Evolutionary conservation across 37 sponge, comb jelly and placozoan species (phyloP).

Genomic region (Axinella damicornis): DNA sequence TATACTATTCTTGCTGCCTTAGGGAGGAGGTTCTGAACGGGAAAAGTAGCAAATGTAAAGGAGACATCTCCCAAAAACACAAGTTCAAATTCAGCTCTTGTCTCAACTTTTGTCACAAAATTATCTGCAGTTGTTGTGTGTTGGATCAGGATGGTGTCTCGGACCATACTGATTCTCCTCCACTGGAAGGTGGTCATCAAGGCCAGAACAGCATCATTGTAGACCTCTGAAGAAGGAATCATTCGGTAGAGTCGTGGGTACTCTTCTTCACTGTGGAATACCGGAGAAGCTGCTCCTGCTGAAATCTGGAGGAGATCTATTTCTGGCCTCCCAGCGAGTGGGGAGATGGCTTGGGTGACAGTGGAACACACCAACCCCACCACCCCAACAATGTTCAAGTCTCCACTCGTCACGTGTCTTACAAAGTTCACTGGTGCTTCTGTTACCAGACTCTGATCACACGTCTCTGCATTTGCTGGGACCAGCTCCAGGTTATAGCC

Average conservation of each 20-base stretch:
- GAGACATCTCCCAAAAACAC: too few species aligned
- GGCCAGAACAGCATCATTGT: slow-evolving; percentile 20
- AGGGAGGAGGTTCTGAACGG: too few species aligned
- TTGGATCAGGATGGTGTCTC: background rate
- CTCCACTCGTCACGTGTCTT: background rate
- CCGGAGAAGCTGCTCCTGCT: background rate
- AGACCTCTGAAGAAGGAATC: slow-evolving; percentile 9
- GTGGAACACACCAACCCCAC: slow-evolving; percentile 38
- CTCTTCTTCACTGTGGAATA: too few species aligned
- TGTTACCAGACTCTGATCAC: background rate
- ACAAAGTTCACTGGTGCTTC: slow-evolving; percentile 9
- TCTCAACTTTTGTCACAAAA: too few species aligned
- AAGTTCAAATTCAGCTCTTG: too few species aligned
- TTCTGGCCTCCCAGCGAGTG: slow-evolving; percentile 12
- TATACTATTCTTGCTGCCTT: slow-evolving; percentile 10
- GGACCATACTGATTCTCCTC: background rate
- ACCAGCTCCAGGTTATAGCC: slow-evolving; percentile 44
- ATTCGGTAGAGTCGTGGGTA: slow-evolving; percentile 14
- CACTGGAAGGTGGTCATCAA: slow-evolving; percentile 9
- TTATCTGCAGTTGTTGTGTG: background rate
- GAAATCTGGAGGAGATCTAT: slow-evolving; percentile 35
- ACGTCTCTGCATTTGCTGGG: background rate
- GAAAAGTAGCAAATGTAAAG: too few species aligned
- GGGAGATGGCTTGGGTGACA: slow-evolving; percentile 10
- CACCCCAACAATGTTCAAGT: slow-evolving; percentile 15